Conservation (phyloP, 1,140 invertebrate genomes). For the Eulimnadia texana region DNA sequence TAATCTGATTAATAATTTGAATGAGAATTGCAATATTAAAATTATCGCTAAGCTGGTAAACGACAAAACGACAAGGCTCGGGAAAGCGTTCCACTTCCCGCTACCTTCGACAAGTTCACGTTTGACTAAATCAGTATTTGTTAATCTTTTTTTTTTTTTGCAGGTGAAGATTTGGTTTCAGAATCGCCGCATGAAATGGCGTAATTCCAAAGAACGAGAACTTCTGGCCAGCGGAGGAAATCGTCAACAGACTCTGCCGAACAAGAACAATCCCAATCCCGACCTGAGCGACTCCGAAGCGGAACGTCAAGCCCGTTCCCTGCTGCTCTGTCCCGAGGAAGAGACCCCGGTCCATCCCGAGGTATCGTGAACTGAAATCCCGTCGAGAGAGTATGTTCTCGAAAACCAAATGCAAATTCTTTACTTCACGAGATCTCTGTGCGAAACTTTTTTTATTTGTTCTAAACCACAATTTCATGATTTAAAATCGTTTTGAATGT, state of each 20-base stretch:
- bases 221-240: conserved; percentile 80
- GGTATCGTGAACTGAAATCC: too few species aligned
- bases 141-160: conserved; percentile 25
- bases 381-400: not conserved
- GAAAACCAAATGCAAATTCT: not conserved
- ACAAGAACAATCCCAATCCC: conserved; percentile 92
- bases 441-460: too few species aligned
- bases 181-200: conserved; percentile 90
- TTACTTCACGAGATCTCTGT: too few species aligned
- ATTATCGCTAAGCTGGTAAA: too few species aligned
- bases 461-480: too few species aligned
- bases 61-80: not conserved
- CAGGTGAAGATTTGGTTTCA: conserved; percentile 96
- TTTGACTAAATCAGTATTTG: not conserved
- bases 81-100: not conserved
- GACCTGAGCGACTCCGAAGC: conserved; percentile 76
- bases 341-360: not conserved
- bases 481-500: too few species aligned
- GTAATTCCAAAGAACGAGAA: conserved; percentile 93
- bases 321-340: conserved; percentile 7
- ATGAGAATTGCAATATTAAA: too few species aligned
- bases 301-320: conserved; percentile 13
- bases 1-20: too few species aligned
- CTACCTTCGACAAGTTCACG: not conserved
- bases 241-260: conserved; percentile 84